Evolutionary conservation across 2,797 vertebrate genomes (phyloP).

Genomic region (Sebastes ruberrimus): DNA sequence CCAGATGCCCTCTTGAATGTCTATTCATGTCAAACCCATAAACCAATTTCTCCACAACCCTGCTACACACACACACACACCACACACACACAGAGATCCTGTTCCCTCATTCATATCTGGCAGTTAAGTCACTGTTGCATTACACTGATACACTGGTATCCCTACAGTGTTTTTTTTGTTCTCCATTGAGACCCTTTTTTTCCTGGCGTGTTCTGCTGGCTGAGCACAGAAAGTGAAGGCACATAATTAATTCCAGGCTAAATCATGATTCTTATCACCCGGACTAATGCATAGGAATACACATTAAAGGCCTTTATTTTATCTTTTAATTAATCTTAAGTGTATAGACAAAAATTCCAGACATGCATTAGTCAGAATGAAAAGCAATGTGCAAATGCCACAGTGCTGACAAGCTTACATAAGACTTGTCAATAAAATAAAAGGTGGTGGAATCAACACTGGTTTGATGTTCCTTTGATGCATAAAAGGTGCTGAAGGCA

Average conservation of each 20-base stretch:
- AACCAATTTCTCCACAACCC: constrained; percentile 12
- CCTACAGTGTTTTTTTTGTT: not conserved
- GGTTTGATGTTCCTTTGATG: constrained; percentile 11
- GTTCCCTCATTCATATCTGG: constrained; percentile 16
- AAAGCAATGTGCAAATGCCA: constrained; percentile 20
- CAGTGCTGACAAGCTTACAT: not conserved
- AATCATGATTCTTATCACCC: constrained; percentile 32
- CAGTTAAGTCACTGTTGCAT: constrained; percentile 24
- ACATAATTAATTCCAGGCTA: constrained; percentile 17
- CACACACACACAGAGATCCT: not conserved
- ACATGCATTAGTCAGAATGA: constrained; percentile 40
- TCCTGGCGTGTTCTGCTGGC: constrained; percentile 18
- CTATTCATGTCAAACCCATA: constrained; percentile 33
- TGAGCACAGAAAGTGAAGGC: constrained; percentile 14
- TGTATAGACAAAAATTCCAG: constrained; percentile 37
- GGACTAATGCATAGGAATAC: constrained; percentile 28
- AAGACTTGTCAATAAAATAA: constrained; percentile 4
- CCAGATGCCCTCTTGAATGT: constrained; percentile 35
- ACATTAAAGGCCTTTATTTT: constrained; percentile 22
- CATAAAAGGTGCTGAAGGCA: constrained; percentile 6
- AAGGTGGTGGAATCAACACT: not conserved
- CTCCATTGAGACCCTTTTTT: constrained; percentile 1
- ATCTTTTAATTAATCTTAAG: constrained; percentile 44
- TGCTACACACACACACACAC: not conserved
- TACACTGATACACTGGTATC: constrained; percentile 17